Conservation (phyloP, 2,797 vertebrate species). For the Tympanoctomys barrerae region DNA sequence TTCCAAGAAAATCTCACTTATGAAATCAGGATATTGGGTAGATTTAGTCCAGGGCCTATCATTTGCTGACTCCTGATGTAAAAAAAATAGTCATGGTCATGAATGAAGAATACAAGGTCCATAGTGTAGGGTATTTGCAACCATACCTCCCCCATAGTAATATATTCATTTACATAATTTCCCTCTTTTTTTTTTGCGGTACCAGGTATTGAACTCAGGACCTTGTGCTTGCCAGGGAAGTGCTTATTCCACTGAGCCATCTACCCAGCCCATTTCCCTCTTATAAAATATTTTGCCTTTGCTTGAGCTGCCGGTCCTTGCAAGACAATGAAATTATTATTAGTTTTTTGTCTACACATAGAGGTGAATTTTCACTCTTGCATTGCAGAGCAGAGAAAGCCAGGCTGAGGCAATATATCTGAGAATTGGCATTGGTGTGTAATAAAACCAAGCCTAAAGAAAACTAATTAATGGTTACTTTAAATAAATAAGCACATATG, state of each 20-base stretch:
- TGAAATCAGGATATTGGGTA: not conserved
- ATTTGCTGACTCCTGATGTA: not conserved
- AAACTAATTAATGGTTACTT: not conserved
- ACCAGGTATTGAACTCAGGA: no score
- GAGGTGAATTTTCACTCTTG: not conserved
- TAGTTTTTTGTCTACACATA: fast-evolving
- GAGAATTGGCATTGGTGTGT: not conserved
- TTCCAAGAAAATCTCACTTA: not conserved
- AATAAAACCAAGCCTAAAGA: not conserved
- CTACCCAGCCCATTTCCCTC: no score
- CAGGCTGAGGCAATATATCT: not conserved
- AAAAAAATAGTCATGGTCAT: not conserved
- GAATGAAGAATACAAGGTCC: not conserved
- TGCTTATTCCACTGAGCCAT: no score
- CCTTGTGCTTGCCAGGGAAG: no score
- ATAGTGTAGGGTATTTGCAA: not conserved
- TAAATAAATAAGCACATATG: not conserved
- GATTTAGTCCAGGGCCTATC: fast-evolving
- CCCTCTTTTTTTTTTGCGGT: no score
- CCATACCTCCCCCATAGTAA: not conserved
- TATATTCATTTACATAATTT: not conserved
- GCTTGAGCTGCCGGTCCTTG: not conserved
- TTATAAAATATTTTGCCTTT: not conserved
- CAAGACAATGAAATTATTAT: not conserved
- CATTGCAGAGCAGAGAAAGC: not conserved